Evolutionary conservation across 2,888 invertebrate species (phyloP), one percentile per base, ranked within the genome.

Genomic region (Xestia xanthographa): DNA sequence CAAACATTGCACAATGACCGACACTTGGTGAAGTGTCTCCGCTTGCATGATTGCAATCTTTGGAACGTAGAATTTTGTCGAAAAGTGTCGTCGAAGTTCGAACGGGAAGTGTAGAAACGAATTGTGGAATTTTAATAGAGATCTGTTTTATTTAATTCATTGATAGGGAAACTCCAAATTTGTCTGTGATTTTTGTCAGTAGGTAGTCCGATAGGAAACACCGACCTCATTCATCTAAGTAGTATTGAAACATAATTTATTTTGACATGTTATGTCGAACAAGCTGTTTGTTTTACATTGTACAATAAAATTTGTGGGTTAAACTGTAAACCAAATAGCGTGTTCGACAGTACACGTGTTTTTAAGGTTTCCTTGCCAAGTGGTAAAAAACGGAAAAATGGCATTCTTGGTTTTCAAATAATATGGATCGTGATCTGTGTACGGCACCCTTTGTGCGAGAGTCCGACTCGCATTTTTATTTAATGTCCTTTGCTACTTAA

Each of bases 1-100:
- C 86, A 86, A 83, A 68, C 65, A 62, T 72, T 66, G 66, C 74
- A 78, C 80, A 70, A 80, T 75, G 86, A 87, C 76, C 76, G 75
- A 80, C 78, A 83, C 86, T 73, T 70, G 48, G 38, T 66, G 56
- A 66, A 79, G 77, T 75, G 78, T 62, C 48, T 66, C 63, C 22
- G 71, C 41, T 58, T 75, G 72, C 86, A 76, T 58, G 72, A 63
- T 76, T 80, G 68, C 60, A 80, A 76, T 69, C 58, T 82, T 58
- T 48, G 60, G 65, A 82, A 71, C 34, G 43, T 67, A 53, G 58
- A 56, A 67, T 43, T 62, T 70, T 70, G 53, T 76, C 20, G n/a
- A 53, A 75, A 72, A 50, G 41, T 72, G 60, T 41, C 20, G 41
- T 9, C 69, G 17, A 41, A 60, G 22, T 65, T 43, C 11, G 41